These are phyloP conservation scores for Pomacea maculata DNA, from an alignment of 1,140 invertebrate genomes.

Conservation along the genomic window DNA sequence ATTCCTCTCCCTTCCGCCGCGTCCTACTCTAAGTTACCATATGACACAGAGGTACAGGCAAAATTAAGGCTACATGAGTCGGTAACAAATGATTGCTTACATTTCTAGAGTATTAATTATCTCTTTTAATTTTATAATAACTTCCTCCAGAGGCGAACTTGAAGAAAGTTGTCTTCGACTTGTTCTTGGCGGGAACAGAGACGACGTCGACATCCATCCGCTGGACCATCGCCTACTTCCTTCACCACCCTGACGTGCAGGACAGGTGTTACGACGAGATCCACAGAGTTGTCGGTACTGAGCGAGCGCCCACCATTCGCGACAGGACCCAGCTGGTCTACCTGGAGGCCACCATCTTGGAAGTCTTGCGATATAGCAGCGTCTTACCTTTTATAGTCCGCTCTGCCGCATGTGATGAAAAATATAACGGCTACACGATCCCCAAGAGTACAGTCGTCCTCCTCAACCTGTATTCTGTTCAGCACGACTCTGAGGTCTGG, in stretches of 20 bases:
- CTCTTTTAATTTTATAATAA: too few relatives aligned
- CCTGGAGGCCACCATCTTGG: constrained; percentile 35
- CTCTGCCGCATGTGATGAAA: constrained; percentile 38
- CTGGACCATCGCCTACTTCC: constrained; percentile 89
- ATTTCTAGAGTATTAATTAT: too few relatives aligned
- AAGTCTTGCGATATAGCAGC: constrained; percentile 28
- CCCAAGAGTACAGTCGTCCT: constrained; percentile 46
- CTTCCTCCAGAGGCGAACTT: constrained; percentile 23
- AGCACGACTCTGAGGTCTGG: constrained; percentile 68
- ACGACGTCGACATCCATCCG: constrained; percentile 84
- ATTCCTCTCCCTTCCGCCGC: too few relatives aligned
- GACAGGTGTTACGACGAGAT: constrained; percentile 85
- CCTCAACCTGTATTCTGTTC: constrained; percentile 46
- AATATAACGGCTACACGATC: constrained; percentile 52
- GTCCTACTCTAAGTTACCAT: too few relatives aligned
- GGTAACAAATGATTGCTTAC: too few relatives aligned
- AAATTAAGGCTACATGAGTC: too few relatives aligned
- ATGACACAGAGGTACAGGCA: too few relatives aligned
- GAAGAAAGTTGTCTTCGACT: constrained; percentile 67
- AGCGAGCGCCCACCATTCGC: constrained; percentile 7
- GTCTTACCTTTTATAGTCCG: constrained; percentile 54
- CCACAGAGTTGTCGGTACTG: constrained; percentile 66
- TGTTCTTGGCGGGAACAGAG: constrained; percentile 91
- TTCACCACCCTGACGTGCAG: constrained; percentile 77
- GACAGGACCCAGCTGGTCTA: constrained; percentile 33